Evolutionary conservation across 1,140 invertebrate species (phyloP), one percentile per base, ranked within the genome.

Genomic region (Maconellicoccus hirsutus): DNA sequence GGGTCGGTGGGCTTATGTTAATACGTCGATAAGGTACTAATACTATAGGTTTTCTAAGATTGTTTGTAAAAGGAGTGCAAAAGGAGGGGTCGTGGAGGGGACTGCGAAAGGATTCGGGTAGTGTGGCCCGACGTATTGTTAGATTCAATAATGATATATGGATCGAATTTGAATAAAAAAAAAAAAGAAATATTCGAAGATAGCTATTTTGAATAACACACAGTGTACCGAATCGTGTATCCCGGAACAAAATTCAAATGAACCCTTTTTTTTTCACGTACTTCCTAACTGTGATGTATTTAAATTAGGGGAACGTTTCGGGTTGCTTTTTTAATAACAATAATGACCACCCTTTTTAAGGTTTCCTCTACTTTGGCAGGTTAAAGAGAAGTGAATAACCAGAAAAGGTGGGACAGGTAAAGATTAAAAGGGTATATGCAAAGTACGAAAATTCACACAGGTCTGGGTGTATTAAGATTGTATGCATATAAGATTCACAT

Each of bases 181-280:
- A 66, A 66, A 66, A 66, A 66, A 66, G 25, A 66, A 66, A 66
- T 25, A 66, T 26, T 26, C 22, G 61, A 26, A 66, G 61, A 66
- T 66, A 66, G 61, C 61, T 66, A 66, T 66, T 66, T 66, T 66
- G 61, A 66, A 66, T 66, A 66, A 66, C 61, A 25, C 61, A 52
- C 16, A 66, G 10, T 26, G 61, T 26, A 25, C 61, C 61, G 61
- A 66, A 66, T 66, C 22, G 61, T 59, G 61, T 66, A 66, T 66
- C 61, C 61, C 61, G 61, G 61, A 66, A 66, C 61, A 66, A 66
- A 66, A 66, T 66, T 66, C 61, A 66, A 66, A 66, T 66, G 61
- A 66, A 66, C 61, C 61, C 61, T 66, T 66, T 66, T 66, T 66
- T 26, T 66, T 66, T 66, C 25, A 23, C 21, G 10, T 66, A 16